Conservation (phyloP, 2,113 vertebrate genomes). For the Picathartes gymnocephalus region DNA sequence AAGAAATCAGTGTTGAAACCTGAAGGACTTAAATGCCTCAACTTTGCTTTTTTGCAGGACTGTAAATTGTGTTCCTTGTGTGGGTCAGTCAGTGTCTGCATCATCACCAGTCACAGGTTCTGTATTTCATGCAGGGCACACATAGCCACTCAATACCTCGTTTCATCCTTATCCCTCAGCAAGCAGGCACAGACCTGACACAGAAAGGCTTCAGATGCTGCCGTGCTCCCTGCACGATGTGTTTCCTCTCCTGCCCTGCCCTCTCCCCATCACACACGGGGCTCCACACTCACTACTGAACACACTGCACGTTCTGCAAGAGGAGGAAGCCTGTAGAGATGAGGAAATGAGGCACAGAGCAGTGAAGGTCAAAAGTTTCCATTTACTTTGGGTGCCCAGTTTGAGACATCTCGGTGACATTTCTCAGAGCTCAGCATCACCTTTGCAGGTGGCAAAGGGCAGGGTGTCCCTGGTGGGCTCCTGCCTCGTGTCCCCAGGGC, state of each 20-base stretch:
- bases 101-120: neutral
- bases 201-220: neutral
- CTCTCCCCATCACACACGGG: accelerated
- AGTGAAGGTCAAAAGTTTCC: constrained; percentile 58
- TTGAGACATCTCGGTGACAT: neutral
- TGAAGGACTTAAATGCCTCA: neutral
- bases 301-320: neutral
- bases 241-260: neutral
- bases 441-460: neutral
- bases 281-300: neutral
- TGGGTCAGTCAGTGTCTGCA: neutral
- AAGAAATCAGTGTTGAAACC: neutral
- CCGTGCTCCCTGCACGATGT: neutral
- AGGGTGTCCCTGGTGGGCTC: neutral
- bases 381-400: neutral
- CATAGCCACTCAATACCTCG: accelerated
- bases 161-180: neutral
- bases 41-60: neutral
- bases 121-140: neutral
- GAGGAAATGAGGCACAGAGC: constrained; percentile 35
- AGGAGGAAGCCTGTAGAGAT: neutral
- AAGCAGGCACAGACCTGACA: neutral
- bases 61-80: neutral
- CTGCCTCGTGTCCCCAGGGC: neutral
- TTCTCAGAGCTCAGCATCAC: neutral